Conservation (phyloP, 2,888 invertebrate genomes). For the Coelinius sp. region DNA sequence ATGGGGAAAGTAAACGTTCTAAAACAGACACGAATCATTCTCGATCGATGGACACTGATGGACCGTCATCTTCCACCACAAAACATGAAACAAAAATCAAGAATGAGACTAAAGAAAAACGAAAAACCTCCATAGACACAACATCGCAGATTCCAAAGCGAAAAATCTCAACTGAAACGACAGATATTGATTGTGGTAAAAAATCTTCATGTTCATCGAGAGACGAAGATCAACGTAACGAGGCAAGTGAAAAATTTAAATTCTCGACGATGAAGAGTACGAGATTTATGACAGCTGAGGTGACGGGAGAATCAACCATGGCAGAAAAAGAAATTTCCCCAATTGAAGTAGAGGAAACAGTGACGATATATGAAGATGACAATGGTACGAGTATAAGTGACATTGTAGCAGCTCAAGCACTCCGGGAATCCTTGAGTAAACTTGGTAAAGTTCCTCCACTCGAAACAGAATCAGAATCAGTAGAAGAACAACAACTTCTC, state of each 20-base stretch:
- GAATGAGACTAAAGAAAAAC: slow-evolving; percentile 43
- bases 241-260: slow-evolving; percentile 31
- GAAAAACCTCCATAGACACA: slow-evolving; percentile 29
- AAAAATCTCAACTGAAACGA: slow-evolving; percentile 40
- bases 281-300: slow-evolving; percentile 65
- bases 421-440: slow-evolving; percentile 68
- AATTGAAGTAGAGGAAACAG: slow-evolving; percentile 47
- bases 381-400: slow-evolving; percentile 59
- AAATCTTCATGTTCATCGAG: slow-evolving; percentile 20
- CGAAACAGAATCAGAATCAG: slow-evolving; percentile 52
- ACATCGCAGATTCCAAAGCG: slow-evolving; percentile 43
- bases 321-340: slow-evolving; percentile 49
- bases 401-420: slow-evolving; percentile 67
- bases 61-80: slow-evolving; percentile 20
- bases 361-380: slow-evolving; percentile 61
- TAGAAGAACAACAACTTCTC: slow-evolving; percentile 40
- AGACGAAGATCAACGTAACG: slow-evolving; percentile 19
- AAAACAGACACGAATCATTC: slow-evolving; percentile 23
- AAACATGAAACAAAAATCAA: slow-evolving; percentile 38
- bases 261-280: slow-evolving; percentile 57
- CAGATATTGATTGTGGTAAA: slow-evolving; percentile 28
- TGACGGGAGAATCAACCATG: slow-evolving; percentile 57
- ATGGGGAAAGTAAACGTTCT: slow-evolving; percentile 40
- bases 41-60: slow-evolving; percentile 40
- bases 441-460: slow-evolving; percentile 64